A percentile compares a stretch with the other conserved stretches of the same genome.
These are phyloP conservation scores for Perognathus longimembris DNA, from an alignment of 2,113 vertebrate genomes.

Conservation along the genomic window DNA sequence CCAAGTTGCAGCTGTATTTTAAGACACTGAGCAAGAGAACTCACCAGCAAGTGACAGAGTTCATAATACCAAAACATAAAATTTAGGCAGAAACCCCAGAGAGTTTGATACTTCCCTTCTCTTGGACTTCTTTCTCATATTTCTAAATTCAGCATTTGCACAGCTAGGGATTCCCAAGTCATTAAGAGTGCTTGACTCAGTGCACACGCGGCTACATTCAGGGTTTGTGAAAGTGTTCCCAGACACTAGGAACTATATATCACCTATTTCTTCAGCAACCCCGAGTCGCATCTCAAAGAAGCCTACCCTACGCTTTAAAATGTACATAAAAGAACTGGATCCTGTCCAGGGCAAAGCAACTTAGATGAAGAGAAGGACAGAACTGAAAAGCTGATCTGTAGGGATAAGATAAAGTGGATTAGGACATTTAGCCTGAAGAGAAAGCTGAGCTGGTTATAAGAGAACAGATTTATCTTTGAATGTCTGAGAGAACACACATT, in stretches of 20 bases:
- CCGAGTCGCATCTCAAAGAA: constrained; percentile 15
- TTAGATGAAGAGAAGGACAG: background rate
- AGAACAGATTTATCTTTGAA: background rate
- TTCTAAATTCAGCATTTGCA: background rate
- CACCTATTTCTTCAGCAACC: background rate
- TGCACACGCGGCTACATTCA: background rate
- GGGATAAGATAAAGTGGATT: background rate
- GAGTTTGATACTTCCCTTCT: background rate
- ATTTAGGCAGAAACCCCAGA: background rate
- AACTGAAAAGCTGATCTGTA: background rate
- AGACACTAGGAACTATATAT: background rate
- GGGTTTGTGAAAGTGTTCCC: background rate
- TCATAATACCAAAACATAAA: constrained; percentile 35
- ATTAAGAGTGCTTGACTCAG: background rate
- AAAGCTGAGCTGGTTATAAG: background rate
- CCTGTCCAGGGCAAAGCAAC: background rate
- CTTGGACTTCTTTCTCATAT: background rate
- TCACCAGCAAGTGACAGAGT: constrained; percentile 49
- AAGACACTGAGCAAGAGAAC: constrained; percentile 53
- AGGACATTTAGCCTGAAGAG: background rate
- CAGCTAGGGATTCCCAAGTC: background rate
- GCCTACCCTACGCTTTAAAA: background rate
- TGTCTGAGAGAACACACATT: background rate
- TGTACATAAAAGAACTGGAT: background rate
- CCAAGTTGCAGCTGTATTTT: constrained; percentile 64